A percentile compares a stretch with the other conserved stretches of the same genome.
These are phyloP conservation scores for Nudaria mundana DNA, from an alignment of 2,888 invertebrate genomes.

Conservation along the genomic window DNA sequence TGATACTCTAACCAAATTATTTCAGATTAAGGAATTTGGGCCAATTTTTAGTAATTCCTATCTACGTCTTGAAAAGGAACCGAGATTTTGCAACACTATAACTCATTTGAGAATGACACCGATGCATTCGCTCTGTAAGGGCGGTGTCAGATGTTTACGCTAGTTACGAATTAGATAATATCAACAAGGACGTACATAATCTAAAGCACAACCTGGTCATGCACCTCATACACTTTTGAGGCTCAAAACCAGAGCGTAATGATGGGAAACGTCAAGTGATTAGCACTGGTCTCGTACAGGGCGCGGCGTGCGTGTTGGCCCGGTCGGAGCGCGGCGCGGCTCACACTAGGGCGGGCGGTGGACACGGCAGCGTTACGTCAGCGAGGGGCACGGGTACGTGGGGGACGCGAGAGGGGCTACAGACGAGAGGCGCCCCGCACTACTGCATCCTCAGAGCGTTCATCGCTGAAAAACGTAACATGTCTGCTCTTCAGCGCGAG, in stretches of 20 bases:
- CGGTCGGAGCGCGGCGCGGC: conserved; percentile 74
- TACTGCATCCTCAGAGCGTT: conserved; percentile 74
- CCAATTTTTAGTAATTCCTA: conserved; percentile 20
- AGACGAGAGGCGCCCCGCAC: conserved; percentile 58
- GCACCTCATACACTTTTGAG: conserved; percentile 69
- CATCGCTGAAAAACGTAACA: conserved; percentile 72
- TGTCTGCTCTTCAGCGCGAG: conserved; percentile 48
- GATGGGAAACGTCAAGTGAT: conserved; percentile 73
- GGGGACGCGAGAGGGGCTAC: conserved; percentile 22
- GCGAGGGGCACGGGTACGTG: conserved; percentile 54
- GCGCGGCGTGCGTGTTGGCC: conserved; percentile 65
- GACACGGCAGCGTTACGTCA: conserved; percentile 78
- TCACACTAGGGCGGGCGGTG: conserved; percentile 77
- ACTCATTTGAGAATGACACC: conserved; percentile 68
- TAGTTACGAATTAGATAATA: conserved; percentile 29
- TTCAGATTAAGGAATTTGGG: conserved; percentile 6
- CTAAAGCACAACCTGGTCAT: conserved; percentile 54
- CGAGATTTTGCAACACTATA: conserved; percentile 62
- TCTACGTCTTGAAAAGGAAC: conserved; percentile 35
- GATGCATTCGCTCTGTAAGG: conserved; percentile 65
- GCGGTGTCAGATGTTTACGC: conserved; percentile 53
- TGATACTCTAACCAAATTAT: conserved; percentile 2
- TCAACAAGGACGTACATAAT: conserved; percentile 37
- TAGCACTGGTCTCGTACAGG: conserved; percentile 64
- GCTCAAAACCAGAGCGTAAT: conserved; percentile 61